A percentile compares a stretch with the other conserved stretches of the same genome.
These are phyloP conservation scores for Collichthys lucidus DNA, from an alignment of 2,113 vertebrate species.

Conservation along the genomic window DNA sequence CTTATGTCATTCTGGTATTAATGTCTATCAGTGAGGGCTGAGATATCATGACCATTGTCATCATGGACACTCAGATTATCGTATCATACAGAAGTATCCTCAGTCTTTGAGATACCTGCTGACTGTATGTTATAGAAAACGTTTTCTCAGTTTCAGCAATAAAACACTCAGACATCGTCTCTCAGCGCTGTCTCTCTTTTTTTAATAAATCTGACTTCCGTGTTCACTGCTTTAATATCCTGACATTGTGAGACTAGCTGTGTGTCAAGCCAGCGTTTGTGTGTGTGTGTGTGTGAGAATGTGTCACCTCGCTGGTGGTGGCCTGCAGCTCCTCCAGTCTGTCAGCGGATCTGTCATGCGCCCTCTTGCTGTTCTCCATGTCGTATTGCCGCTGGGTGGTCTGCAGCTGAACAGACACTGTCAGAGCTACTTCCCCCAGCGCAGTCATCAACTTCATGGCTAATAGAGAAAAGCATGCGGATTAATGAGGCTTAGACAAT, in stretches of 20 bases:
- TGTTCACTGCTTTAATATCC: neutral
- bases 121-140: no score
- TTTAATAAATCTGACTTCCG: neutral
- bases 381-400: conserved; percentile 74
- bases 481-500: conserved; percentile 3
- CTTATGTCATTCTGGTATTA: neutral
- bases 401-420: conserved; percentile 74
- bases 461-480: conserved; percentile 33
- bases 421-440: conserved; percentile 79
- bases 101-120: no score
- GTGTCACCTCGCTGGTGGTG: conserved; percentile 71
- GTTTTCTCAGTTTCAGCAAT: neutral
- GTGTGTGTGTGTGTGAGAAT: neutral
- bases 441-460: conserved; percentile 85
- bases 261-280: neutral
- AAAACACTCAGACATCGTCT: neutral
- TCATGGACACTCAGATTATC: neutral
- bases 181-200: no score
- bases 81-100: neutral
- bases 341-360: conserved; percentile 59
- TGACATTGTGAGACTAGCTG: neutral
- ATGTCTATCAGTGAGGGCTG: neutral
- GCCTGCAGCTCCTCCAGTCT: conserved; percentile 79
- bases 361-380: conserved; percentile 76
- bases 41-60: neutral